Conservation (phyloP, 1,140 invertebrate genomes). For the Drosophila arawakana region DNA sequence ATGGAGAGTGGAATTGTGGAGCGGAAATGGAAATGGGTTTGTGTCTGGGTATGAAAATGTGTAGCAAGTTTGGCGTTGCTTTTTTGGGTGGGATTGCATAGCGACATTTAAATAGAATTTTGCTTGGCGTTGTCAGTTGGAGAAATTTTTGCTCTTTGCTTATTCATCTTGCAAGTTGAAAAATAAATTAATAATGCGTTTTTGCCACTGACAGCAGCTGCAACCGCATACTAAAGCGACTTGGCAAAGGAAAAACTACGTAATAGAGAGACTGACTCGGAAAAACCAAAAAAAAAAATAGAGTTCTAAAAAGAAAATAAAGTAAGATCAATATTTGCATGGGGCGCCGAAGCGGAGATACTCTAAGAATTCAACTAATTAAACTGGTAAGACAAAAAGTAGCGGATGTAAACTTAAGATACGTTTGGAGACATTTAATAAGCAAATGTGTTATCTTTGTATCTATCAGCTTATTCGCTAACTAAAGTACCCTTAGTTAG, state of each 20-base stretch:
- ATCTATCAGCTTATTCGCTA: not conserved
- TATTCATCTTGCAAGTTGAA: slow-evolving; percentile 82
- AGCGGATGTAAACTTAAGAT: not conserved
- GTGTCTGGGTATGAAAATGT: not conserved
- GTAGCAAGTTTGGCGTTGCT: not conserved
- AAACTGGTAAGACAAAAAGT: not conserved
- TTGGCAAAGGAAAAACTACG: slow-evolving; percentile 15
- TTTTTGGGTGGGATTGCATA: slow-evolving; percentile 10
- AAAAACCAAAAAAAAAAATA: not conserved
- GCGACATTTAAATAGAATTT: slow-evolving; percentile 74
- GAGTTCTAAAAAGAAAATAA: not conserved
- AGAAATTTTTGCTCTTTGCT: slow-evolving; percentile 77
- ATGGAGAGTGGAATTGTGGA: not conserved
- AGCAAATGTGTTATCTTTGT: not conserved
- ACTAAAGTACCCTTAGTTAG: not conserved
- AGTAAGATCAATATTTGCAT: slow-evolving; percentile 1
- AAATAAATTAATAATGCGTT: slow-evolving; percentile 83
- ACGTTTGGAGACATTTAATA: not conserved
- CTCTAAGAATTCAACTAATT: slow-evolving; percentile 2
- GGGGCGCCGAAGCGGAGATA: not conserved
- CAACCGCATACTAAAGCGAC: slow-evolving; percentile 62
- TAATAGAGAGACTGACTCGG: slow-evolving; percentile 21
- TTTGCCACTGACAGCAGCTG: slow-evolving; percentile 80
- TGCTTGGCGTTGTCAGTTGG: slow-evolving; percentile 49
- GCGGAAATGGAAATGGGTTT: not conserved